Conservation (phyloP, 2,113 vertebrate genomes). For the Bubo bubo region DNA sequence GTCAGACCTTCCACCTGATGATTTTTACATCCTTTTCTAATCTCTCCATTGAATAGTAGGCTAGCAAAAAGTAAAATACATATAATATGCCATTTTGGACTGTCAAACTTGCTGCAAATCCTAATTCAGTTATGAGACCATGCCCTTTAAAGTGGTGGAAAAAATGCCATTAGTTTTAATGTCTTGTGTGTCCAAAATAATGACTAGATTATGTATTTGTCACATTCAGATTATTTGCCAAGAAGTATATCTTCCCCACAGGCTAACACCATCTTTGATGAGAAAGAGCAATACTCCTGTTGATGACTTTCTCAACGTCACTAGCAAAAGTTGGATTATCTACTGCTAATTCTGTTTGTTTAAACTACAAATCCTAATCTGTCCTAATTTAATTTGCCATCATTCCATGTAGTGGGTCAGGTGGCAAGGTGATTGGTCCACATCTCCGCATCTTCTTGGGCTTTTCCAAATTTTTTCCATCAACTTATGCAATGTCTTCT, state of each 20-base stretch:
- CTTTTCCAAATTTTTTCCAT: neutral
- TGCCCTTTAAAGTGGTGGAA: neutral
- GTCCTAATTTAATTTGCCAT: neutral
- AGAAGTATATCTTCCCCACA: neutral
- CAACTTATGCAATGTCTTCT: neutral
- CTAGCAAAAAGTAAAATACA: neutral
- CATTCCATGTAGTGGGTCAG: neutral
- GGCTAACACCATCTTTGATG: neutral
- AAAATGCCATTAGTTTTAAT: neutral
- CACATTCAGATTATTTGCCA: neutral
- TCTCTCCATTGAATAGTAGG: neutral
- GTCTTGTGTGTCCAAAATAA: neutral
- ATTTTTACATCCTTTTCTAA: conserved; percentile 23
- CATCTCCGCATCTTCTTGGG: neutral
- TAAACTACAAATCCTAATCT: neutral
- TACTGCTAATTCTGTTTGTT: neutral
- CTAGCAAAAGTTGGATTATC: neutral
- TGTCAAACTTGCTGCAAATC: neutral
- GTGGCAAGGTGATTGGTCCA: neutral
- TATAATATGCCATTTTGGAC: neutral
- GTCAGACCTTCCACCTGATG: conserved; percentile 10
- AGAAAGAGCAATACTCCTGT: neutral
- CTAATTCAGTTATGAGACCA: neutral
- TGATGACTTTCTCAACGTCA: neutral
- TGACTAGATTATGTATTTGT: neutral